Percentiles rank a stretch among this genome's conserved stretches.
Conservation (phyloP, 2,888 invertebrate genomes). For the Antheraea assamensis region DNA sequence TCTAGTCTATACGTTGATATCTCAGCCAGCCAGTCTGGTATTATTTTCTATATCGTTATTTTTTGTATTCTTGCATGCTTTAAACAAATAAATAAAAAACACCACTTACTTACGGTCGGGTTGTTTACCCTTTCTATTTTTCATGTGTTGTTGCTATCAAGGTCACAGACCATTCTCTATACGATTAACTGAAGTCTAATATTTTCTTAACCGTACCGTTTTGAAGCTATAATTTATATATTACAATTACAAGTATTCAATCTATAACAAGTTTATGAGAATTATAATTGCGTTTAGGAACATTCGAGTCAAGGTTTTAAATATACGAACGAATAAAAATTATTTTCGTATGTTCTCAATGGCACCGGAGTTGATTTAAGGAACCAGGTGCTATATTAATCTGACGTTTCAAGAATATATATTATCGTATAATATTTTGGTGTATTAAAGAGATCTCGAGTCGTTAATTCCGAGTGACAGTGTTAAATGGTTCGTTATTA, state of each 20-base stretch:
- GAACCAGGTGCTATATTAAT: conserved; percentile 54
- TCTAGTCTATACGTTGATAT: too few relatives aligned
- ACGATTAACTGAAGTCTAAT: background rate
- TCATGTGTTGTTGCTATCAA: too few relatives aligned
- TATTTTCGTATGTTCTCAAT: conserved; percentile 42
- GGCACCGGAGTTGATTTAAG: conserved; percentile 48
- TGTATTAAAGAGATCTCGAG: conserved; percentile 34
- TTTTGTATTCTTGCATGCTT: too few relatives aligned
- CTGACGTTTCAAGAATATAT: conserved; percentile 42
- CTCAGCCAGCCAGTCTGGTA: too few relatives aligned
- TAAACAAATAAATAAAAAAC: too few relatives aligned
- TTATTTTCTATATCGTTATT: too few relatives aligned
- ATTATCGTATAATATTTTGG: conserved; percentile 34
- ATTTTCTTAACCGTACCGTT: background rate
- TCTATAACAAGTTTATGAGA: background rate
- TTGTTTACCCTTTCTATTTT: background rate
- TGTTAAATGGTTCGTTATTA: conserved; percentile 64
- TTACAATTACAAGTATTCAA: background rate
- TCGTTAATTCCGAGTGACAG: conserved; percentile 64
- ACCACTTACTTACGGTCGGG: background rate
- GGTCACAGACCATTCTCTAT: background rate
- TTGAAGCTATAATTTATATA: background rate
- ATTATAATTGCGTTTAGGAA: background rate
- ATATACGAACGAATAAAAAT: conserved; percentile 5
- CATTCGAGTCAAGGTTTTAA: background rate